Evolutionary conservation across 2,797 vertebrate genomes (phyloP).

Genomic region (Alectoris magna): DNA sequence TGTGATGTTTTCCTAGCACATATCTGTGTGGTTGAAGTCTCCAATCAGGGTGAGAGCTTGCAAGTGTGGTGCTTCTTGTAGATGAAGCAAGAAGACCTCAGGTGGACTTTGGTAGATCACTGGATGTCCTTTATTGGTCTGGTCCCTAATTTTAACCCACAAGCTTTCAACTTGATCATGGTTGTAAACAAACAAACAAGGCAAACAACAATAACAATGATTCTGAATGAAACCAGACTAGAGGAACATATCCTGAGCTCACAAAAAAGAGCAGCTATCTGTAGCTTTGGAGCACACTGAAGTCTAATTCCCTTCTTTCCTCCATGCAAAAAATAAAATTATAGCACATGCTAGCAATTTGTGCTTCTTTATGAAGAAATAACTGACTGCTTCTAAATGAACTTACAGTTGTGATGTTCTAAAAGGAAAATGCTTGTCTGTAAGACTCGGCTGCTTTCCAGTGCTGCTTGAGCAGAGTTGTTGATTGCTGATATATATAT

Average conservation of each 20-base stretch:
- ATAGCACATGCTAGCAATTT: neutral
- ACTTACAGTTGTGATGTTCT: neutral
- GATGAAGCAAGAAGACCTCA: too few relatives aligned
- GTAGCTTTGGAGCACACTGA: neutral
- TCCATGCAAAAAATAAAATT: neutral
- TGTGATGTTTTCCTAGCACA: too few relatives aligned
- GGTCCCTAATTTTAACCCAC: too few relatives aligned
- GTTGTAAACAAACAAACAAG: neutral
- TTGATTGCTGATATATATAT: neutral
- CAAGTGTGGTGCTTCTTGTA: too few relatives aligned
- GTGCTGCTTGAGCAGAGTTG: neutral
- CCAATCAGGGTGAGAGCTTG: too few relatives aligned
- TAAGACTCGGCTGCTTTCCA: neutral
- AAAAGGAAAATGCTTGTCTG: neutral
- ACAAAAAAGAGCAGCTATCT: accelerated
- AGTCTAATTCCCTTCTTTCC: neutral
- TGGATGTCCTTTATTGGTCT: too few relatives aligned
- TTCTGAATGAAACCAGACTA: too few relatives aligned
- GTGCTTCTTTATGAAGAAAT: neutral
- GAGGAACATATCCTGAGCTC: neutral
- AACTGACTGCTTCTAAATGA: too few relatives aligned
- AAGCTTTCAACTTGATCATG: too few relatives aligned
- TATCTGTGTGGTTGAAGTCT: too few relatives aligned
- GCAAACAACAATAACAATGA: too few relatives aligned
- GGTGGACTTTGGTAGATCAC: too few relatives aligned